A percentile compares a stretch with the other conserved stretches of the same genome.
Evolutionary conservation across 2,113 vertebrate genomes (phyloP).

Genomic region (Orycteropus afer): DNA sequence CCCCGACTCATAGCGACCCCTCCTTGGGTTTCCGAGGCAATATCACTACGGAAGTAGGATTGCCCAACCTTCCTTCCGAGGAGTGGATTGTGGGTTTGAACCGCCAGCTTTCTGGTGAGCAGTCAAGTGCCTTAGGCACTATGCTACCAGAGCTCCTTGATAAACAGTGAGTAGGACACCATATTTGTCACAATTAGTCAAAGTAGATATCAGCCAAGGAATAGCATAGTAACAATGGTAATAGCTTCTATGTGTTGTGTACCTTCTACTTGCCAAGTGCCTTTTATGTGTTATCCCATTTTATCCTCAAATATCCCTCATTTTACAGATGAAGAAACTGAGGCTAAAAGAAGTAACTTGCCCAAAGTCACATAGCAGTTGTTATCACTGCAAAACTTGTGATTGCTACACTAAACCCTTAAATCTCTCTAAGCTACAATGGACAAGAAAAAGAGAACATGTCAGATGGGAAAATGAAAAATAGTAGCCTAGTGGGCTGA

Average conservation of each 20-base stretch:
- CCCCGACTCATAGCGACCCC: too few relatives aligned
- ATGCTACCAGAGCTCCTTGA: too few relatives aligned
- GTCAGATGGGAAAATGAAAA: neutral
- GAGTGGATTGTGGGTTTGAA: too few relatives aligned
- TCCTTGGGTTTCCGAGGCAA: too few relatives aligned
- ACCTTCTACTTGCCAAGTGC: neutral
- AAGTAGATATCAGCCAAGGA: constrained; percentile 3
- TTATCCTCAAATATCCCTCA: neutral
- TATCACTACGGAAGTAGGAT: too few relatives aligned
- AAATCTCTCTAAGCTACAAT: neutral
- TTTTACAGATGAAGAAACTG: constrained; percentile 5
- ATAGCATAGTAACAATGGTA: neutral
- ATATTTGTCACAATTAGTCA: neutral
- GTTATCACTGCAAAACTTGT: neutral
- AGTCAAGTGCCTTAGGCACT: too few relatives aligned
- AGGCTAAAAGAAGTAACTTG: neutral
- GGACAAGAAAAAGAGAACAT: neutral
- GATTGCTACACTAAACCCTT: neutral
- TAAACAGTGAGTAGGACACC: neutral
- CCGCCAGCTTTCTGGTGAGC: too few relatives aligned
- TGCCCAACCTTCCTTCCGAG: too few relatives aligned
- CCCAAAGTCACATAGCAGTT: neutral
- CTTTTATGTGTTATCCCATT: neutral
- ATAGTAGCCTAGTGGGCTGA: neutral
- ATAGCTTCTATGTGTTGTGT: neutral